Evolutionary conservation across 37 sponge, comb jelly and placozoan genomes (phyloP).

Genomic region (Beroe forskalii): DNA sequence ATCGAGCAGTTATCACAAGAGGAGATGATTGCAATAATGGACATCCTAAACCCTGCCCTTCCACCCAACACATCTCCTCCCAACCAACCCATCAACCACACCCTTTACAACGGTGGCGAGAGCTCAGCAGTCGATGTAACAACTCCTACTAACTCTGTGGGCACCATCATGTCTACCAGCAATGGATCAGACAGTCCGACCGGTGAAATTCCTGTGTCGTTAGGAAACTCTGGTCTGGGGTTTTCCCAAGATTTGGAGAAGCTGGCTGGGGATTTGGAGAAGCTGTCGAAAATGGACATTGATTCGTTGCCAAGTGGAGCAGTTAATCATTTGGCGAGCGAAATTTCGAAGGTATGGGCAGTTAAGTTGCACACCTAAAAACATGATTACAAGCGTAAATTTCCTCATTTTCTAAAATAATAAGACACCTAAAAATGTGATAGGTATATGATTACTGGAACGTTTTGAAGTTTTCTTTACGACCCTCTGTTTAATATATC

Average conservation of each 20-base stretch:
- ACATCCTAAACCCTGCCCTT: not conserved
- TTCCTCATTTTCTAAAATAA: no score
- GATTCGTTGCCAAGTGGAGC: constrained; percentile 9
- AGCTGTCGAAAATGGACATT: not conserved
- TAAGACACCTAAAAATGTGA: no score
- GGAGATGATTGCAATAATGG: constrained; percentile 11
- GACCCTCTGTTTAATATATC: no score
- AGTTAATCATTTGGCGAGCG: not conserved
- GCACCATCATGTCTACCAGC: not conserved
- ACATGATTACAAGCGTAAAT: no score
- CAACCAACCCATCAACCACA: no score
- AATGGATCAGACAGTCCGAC: no score
- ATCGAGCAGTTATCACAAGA: constrained; percentile 44
- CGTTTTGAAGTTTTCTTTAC: no score
- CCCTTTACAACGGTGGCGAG: not conserved
- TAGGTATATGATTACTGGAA: no score
- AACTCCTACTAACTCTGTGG: not conserved
- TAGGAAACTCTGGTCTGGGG: no score
- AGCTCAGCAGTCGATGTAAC: not conserved
- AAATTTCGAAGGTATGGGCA: not conserved
- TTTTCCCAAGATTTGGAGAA: not conserved
- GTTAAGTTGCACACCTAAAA: not conserved
- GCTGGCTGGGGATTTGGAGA: not conserved
- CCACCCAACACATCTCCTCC: not conserved
- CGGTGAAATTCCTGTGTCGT: no score